Evolutionary conservation across 2,797 vertebrate genomes (phyloP), one percentile per base, ranked within the genome.

Genomic region (Microctenopoma lineatum): DNA sequence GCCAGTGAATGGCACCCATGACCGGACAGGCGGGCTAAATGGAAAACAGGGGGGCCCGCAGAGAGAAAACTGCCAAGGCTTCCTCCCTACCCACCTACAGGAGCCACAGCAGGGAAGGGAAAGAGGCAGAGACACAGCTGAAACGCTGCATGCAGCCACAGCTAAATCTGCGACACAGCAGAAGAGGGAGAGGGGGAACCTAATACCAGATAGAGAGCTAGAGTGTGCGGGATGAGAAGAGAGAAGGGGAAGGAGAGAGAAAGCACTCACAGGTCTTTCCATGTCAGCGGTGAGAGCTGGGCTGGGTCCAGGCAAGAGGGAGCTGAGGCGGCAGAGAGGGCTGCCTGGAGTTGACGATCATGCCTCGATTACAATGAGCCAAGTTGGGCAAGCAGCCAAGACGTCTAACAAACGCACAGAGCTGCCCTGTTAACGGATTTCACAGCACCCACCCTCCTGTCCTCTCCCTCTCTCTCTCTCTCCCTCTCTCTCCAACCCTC

Each of bases 351-450:
- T 93, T 94, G 90, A 88, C 90, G 94, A 96, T 96, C 97, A 98
- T 98, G 97, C 96, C 98, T 96, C 94, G 94, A 97, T 97, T 95
- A 97, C 96, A 96, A 97, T 96, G 96, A 96, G 93, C 92, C 89
- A 79, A 93, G 90, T 94, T 93, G 95, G 97, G 97, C 96, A 93
- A 82, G 83, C 90, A 83, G 96, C 97, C 97, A 99, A 96, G 85
- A 92, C 91, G 92, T 92, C 92, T 83, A 87, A 89, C 87, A 84
- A 90, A 93, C 59, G 84, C 89, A 92, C 91, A 91, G 92, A 92
- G 90, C 85, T 87, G 86, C 92, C 89, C 92, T 90, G 90, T 88
- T 91, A 84, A 88, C 89, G 70, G 89, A 91, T 91, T 90, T 91
- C 84, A 89, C 90, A 89, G 90, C 90, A 79, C 85, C 86, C 89